Evolutionary conservation across 1,140 invertebrate species (phyloP), one percentile per base, ranked within the genome.

Genomic region (Anagrus nilaparvatae): DNA sequence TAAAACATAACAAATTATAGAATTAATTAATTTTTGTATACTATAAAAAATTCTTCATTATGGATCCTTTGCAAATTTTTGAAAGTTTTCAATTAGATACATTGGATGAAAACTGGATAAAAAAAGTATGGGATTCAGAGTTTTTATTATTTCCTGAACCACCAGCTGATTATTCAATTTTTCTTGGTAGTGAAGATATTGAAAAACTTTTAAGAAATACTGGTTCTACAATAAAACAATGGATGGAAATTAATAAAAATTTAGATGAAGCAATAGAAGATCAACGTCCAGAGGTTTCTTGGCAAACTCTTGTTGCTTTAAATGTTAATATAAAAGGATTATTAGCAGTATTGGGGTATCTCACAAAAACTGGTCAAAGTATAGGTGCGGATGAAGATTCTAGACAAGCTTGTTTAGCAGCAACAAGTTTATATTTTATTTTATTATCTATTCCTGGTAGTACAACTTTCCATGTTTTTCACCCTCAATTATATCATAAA

Each of bases 401-500:
- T 4, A 53, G 62, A 13, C 54, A 65, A 33, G 46, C 56, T 5
- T 68, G 67, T 47, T 50, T 73, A 2, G 47, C 56, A 19, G 69
- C 71, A 3, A 59, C 65, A 7, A 65, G 65, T 40, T 39, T 73
- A 0, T 76, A 75, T 50, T 60, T 74, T 20, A 54, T 60, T 5
- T 47, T 74, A 2, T 47, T 76, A 14, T 52, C 61, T n/a, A 52
- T 76, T 18, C 66, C 71, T 24, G 77, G 75, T 6, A 76, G 75
- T 46, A 65, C 59, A 32, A 71, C 72, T 3, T 78, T 74, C 52
- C 56, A 70, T 27, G 57, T 78, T 1, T 79, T 76, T 52, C 73
- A 78, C 48, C 65, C 73, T 3, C 70, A 71, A 27, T 49, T 79
- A 7, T 78, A 70, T 50, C 51, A 68, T 19, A 59, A 63, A 43